A percentile compares a stretch with the other conserved stretches of the same genome.
phyloP scores from a whole-genome alignment of 2,888 invertebrate genomes.

The Orthonevra nobilis region DNA sequence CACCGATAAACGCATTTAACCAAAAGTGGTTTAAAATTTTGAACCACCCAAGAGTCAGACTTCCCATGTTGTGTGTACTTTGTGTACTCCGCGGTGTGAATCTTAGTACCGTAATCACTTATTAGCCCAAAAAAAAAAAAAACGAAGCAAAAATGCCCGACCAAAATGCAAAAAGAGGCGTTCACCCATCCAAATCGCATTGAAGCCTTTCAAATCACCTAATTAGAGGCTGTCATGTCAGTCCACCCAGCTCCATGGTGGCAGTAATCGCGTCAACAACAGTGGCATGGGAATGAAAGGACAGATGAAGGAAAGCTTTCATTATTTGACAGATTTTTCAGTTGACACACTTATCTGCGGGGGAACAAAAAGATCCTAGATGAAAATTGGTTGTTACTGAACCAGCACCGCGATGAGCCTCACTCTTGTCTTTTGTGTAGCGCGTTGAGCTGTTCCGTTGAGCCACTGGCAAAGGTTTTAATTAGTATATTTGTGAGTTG shows the following conservation, averaged over 20 bases:
- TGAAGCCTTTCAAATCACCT: conserved; percentile 41
- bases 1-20: neutral
- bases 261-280: conserved; percentile 34
- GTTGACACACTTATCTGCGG: conserved; percentile 52
- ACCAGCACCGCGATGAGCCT: conserved; percentile 19
- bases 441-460: conserved; percentile 12
- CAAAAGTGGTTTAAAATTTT: conserved; percentile 17
- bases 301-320: conserved; percentile 15
- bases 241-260: conserved; percentile 34
- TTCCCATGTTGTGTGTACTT: too few relatives aligned
- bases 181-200: conserved; percentile 22
- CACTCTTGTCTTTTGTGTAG: conserved; percentile 39
- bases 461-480: conserved; percentile 37
- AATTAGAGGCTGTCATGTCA: conserved; percentile 60
- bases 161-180: conserved; percentile 2
- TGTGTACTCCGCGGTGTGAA: neutral
- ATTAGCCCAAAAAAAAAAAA: neutral
- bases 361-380: conserved; percentile 8
- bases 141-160: too few relatives aligned
- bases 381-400: too few relatives aligned
- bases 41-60: too few relatives aligned
- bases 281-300: neutral
- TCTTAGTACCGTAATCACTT: conserved; percentile 17
- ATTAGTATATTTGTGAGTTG: conserved; percentile 61
- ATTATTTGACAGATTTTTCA: conserved; percentile 34